Percentiles rank a stretch among this genome's conserved stretches.
Evolutionary conservation across 53 echinoderm and acorn worm genomes (phyloP).

Genomic region (Astropecten irregularis): DNA sequence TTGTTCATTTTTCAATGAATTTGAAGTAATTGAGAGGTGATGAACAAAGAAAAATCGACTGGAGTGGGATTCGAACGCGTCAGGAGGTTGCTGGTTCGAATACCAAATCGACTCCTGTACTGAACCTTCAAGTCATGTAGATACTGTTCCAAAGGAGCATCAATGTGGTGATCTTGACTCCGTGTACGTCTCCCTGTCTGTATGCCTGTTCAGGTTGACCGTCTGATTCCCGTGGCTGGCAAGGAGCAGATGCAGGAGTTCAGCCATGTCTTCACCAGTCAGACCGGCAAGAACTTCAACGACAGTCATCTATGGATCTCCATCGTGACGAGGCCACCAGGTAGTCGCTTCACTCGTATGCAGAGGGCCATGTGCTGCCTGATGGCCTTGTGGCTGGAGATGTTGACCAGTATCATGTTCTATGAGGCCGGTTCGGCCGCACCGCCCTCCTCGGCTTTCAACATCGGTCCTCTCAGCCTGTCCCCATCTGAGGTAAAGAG

Average conservation of each 20-base stretch:
- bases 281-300: constrained; percentile 89
- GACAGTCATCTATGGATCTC: constrained; percentile 99
- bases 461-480: constrained; percentile 85
- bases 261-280: constrained; percentile 87
- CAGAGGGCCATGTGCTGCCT: constrained; percentile 92
- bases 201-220: constrained; percentile 69
- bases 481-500: constrained; percentile 85
- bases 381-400: constrained; percentile 97
- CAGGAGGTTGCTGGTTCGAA: too few species aligned
- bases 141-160: too few species aligned
- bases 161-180: too few species aligned
- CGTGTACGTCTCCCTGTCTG: not conserved
- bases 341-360: constrained; percentile 89
- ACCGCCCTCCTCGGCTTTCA: constrained; percentile 54
- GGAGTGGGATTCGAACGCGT: too few species aligned
- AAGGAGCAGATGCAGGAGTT: constrained; percentile 97
- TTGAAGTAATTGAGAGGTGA: too few species aligned
- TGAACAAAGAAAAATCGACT: too few species aligned
- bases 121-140: too few species aligned
- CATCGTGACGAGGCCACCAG: constrained; percentile 77
- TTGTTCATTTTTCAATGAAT: too few species aligned
- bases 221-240: constrained; percentile 89
- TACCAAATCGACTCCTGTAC: too few species aligned
- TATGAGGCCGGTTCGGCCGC: constrained; percentile 59
- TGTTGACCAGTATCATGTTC: constrained; percentile 97